Evolutionary conservation across 2,113 vertebrate species (phyloP), one percentile per base, ranked within the genome.

Genomic region (Rana temporaria): DNA sequence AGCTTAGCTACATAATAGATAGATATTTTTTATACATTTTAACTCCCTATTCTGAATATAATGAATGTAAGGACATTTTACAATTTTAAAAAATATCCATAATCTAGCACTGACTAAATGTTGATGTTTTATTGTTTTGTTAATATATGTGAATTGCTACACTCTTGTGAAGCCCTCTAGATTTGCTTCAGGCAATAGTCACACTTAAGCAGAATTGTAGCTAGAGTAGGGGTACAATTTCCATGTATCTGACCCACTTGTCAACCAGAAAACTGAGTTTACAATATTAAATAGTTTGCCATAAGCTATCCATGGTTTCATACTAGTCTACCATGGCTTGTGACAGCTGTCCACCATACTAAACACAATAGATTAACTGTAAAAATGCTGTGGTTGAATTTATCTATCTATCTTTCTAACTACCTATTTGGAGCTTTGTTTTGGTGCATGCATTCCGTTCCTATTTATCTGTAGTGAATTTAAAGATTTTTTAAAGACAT

Each of bases 261-360:
- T 82, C 60, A 82, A 82, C 56, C 70, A 73, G 48, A 2, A 81
- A 62, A 32, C 15, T 57, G 42, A 74, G 56, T 55, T 74, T 65
- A 73, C 30, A 73, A 82, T 34, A 55, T n/a, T 63, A 56, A 81
- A 69, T 72, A 71, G 79, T 72, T 81, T 81, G 68, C 67, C 62
- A 52, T 57, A 57, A 81, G 79, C 68, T 81, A 71, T 63, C 67
- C 26, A 53, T 48, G 17, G 38, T 62, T n/a, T 57, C 24, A 48
- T 80, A 57, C 26, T 56, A 80, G 53, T 55, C 34, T 80, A 70
- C 60, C 55, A 64, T 81, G 79, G 79, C 69, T 71, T 32, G 57
- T 81, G 79, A 70, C 79, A 80, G 56, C n/a, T 70, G 38, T 80
- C 78, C 56, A 72, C 63, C 38, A 57, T 63, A 52, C 32, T 60